These are phyloP conservation scores for Spheniscus mendiculus DNA, from an alignment of 2,113 vertebrate genomes.

Conservation along the genomic window DNA sequence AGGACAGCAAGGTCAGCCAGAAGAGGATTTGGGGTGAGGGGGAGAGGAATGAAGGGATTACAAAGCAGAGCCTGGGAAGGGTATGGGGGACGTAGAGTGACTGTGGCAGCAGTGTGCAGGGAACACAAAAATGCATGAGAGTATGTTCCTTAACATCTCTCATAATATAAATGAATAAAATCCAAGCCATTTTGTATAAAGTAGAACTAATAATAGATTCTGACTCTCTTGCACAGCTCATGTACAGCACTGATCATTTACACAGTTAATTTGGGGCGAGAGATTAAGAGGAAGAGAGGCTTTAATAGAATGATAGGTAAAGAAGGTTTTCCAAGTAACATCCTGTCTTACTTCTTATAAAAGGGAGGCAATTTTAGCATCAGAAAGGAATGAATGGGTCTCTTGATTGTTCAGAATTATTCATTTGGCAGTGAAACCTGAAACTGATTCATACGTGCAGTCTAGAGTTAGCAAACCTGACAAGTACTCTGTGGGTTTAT, in stretches of 20 bases:
- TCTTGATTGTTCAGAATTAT: conserved; percentile 16
- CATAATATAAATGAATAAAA: background rate
- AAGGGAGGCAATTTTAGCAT: background rate
- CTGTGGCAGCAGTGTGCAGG: background rate
- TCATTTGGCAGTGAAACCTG: background rate
- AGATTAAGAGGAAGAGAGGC: conserved; percentile 6
- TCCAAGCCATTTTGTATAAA: background rate
- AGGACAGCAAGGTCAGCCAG: conserved; percentile 23
- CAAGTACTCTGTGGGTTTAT: background rate
- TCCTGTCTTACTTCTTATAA: background rate
- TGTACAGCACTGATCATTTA: background rate
- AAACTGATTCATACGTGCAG: background rate
- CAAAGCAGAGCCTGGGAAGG: background rate
- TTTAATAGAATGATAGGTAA: conserved; percentile 9
- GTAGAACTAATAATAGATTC: background rate
- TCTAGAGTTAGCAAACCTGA: conserved; percentile 20
- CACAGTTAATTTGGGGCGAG: background rate
- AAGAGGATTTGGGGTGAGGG: background rate
- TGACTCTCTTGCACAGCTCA: background rate
- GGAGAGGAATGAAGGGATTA: background rate
- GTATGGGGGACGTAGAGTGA: rapidly evolving
- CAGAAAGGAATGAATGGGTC: conserved; percentile 29
- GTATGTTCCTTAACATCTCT: background rate
- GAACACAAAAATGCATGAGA: background rate
- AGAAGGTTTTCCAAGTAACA: conserved; percentile 10